Conservation (phyloP, 2,888 invertebrate species). For the Xestoiulus laeticollis region DNA sequence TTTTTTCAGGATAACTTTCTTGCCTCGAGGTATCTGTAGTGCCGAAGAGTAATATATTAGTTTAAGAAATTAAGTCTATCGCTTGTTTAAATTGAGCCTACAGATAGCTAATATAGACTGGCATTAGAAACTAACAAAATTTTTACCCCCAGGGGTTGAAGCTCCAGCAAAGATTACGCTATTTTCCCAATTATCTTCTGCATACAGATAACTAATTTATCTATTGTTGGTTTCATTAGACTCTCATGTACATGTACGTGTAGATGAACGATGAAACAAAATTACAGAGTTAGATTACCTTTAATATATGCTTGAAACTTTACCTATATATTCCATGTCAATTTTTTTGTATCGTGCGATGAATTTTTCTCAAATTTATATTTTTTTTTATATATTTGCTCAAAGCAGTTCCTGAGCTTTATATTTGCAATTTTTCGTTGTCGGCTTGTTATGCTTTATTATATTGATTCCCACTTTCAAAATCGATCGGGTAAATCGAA, state of each 20-base stretch:
- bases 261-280: neutral
- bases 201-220: slow-evolving; percentile 29
- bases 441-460: slow-evolving; percentile 9
- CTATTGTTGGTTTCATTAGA: slow-evolving; percentile 2
- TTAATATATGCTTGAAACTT: too few relatives aligned
- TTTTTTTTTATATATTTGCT: neutral
- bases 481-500: slow-evolving; percentile 10
- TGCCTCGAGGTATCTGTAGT: neutral
- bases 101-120: neutral
- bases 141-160: neutral
- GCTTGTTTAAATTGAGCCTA: neutral
- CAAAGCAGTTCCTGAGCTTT: neutral
- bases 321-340: neutral
- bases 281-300: too few relatives aligned
- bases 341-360: neutral
- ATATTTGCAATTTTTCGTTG: neutral
- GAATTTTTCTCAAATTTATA: too few relatives aligned
- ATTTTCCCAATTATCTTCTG: slow-evolving; percentile 15
- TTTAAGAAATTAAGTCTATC: slow-evolving; percentile 34
- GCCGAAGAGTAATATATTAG: neutral
- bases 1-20: neutral
- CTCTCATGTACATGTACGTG: neutral
- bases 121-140: neutral
- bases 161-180: neutral
- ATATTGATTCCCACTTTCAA: neutral